Evolutionary conservation across 1,140 invertebrate species (phyloP), one percentile per base, ranked within the genome.

Genomic region (Schlechtendalia chinensis): DNA sequence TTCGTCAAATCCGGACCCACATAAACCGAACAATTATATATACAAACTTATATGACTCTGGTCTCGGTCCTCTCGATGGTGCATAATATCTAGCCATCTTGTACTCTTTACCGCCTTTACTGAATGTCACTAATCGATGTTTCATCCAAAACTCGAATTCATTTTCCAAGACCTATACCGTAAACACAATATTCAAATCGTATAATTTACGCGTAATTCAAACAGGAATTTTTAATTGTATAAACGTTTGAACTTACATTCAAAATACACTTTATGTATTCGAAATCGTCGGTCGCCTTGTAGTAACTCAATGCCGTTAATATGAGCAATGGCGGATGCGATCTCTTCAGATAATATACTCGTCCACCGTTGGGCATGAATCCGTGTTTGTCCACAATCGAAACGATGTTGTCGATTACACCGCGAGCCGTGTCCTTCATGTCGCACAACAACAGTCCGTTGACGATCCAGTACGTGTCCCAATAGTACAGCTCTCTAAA

Each of bases 401-500:
- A 86, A 11, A 93, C 82, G 56, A 94, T 90, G 85, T 94, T 94
- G 82, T 91, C 89, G 50, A 95, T 89, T 87, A 95, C 92, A 19
- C 91, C 92, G 83, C 85, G 88, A 0, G 90, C 91, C 16, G 93
- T 95, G 14, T 88, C 83, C 1, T 85, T 84, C 93, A 96, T 95
- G 82, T 91, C 91, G 74, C 90, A 91, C 16, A 91, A 84, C 0
- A 96, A 85, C 12, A 81, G 16, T 5, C 82, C 82, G n/a, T 81
- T 81, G 5, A 96, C 87, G 11, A 94, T 91, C 94, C 94, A 96
- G 85, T 91, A 96, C 4, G 93, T 93, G 84, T 96, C 94, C 94
- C 94, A 96, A 84, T 96, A 96, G 85, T 96, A 96, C 67, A 93
- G 87, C 84, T 94, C 92, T 85, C 91, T 91, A 84, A 96, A 97